Evolutionary conservation across 2,113 vertebrate genomes (phyloP), one percentile per base, ranked within the genome.

Genomic region (Corythornis cristatus): DNA sequence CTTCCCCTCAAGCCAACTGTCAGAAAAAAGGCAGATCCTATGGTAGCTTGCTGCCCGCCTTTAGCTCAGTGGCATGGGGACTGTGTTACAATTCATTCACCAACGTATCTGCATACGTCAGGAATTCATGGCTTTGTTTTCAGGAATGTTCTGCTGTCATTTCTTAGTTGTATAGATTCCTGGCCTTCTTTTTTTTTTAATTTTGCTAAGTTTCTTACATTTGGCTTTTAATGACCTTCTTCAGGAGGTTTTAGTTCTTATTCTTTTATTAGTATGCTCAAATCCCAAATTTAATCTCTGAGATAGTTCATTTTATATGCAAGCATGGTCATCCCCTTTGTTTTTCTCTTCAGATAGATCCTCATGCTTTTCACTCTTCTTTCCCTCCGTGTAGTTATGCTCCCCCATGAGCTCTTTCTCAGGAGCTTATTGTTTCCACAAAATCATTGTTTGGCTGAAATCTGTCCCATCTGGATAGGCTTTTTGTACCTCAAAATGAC

Each of bases 201-300:
- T 37, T 82, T 68, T 88, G 50, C 33, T 84, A 53, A 83, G 75
- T 26, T 12, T 91, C 43, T 88, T 91, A 25, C 22, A 12, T 65
- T 82, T 86, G 50, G 22, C 8, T 19, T 79, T 85, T 90, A 88
- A 82, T 73, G 37, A 89, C 57, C 45, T 78, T 73, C n/a, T 91
- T 87, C 86, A 78, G 28, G 21, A 91, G 8, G 7, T 76, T 94
- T 89, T 6, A 1, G 3, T 66, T 86, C 57, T 78, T 75, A 13
- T 81, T 83, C 35, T 58, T 86, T 93, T 92, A 62, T 79, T 93
- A 73, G 46, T 35, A 79, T 5, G 70, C 72, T 87, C 92, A 96
- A 91, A 96, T 96, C 77, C 72, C 89, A 90, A 15, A 92, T 94
- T 95, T 85, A 96, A 93, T 95, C 86, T 95, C 68, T 61, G 54